Evolutionary conservation across 2,888 invertebrate species (phyloP).

Genomic region (Tridacna gigas): DNA sequence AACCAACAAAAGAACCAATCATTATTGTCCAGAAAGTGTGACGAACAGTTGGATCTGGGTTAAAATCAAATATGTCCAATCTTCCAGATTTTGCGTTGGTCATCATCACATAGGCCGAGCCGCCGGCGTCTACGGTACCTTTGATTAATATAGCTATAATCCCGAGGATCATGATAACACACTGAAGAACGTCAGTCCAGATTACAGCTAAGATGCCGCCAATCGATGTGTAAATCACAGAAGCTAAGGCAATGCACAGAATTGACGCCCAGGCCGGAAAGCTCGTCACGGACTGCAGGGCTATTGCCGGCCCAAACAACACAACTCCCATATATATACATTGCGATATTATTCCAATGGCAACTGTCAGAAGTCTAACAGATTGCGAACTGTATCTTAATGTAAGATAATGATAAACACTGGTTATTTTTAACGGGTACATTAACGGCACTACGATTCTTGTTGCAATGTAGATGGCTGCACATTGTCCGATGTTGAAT

Average conservation of each 20-base stretch:
- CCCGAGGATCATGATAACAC: conserved; percentile 46
- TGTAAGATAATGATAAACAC: conserved; percentile 73
- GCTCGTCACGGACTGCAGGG: conserved; percentile 66
- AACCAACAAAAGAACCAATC: conserved; percentile 60
- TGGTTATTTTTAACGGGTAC: conserved; percentile 73
- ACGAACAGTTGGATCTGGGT: conserved; percentile 66
- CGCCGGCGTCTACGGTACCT: conserved; percentile 49
- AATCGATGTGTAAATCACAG: conserved; percentile 61
- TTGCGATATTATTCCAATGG: conserved; percentile 66
- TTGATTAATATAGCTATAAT: conserved; percentile 44
- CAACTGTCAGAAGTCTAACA: conserved; percentile 62
- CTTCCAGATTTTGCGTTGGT: conserved; percentile 39
- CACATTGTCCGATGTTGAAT: conserved; percentile 61
- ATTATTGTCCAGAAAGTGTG: conserved; percentile 73
- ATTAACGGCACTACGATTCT: conserved; percentile 71
- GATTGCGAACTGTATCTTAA: conserved; percentile 62
- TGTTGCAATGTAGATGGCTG: conserved; percentile 61
- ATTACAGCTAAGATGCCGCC: conserved; percentile 55
- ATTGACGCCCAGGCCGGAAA: conserved; percentile 61
- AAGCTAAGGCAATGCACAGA: conserved; percentile 50
- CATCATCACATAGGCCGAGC: conserved; percentile 22
- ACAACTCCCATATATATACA: conserved; percentile 70
- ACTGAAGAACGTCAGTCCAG: conserved; percentile 55
- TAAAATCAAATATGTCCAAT: conserved; percentile 60
- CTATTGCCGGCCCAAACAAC: conserved; percentile 70